Percentiles rank a stretch among this genome's conserved stretches.
These are phyloP conservation scores for Tenthredo livida DNA, from an alignment of 2,888 invertebrate species.

Conservation along the genomic window DNA sequence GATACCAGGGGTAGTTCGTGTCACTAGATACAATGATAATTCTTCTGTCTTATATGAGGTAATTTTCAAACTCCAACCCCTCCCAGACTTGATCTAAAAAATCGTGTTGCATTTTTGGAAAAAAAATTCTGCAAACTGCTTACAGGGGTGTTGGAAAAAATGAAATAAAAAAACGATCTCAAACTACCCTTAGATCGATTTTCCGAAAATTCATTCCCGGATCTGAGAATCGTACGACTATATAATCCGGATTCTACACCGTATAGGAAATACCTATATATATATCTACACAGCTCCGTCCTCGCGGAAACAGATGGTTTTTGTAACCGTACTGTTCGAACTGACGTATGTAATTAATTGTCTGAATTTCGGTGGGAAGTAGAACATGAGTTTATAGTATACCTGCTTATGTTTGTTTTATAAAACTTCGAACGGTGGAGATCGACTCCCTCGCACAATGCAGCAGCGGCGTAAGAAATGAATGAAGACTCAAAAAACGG, in stretches of 20 bases:
- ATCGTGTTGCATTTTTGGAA: no score
- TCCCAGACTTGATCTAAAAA: not conserved
- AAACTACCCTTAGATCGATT: not conserved
- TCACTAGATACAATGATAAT: not conserved
- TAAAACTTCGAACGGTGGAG: not conserved
- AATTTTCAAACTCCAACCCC: not conserved
- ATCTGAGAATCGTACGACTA: no score
- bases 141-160: no score
- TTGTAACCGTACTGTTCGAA: not conserved
- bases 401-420: no score
- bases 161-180: no score
- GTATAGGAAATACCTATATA: not conserved
- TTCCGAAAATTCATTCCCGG: not conserved
- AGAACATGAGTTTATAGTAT: not conserved
- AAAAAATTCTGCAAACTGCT: no score
- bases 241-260: no score
- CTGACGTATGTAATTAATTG: not conserved
- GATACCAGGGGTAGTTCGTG: not conserved
- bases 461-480: not conserved
- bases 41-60: not conserved
- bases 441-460: not conserved
- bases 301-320: slow-evolving; percentile 31
- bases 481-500: not conserved
- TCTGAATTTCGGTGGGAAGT: not conserved
- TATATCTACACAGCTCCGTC: not conserved